Evolutionary conservation across 2,113 vertebrate species (phyloP), one percentile per base, ranked within the genome.

Genomic region (Myotis brandtii): DNA sequence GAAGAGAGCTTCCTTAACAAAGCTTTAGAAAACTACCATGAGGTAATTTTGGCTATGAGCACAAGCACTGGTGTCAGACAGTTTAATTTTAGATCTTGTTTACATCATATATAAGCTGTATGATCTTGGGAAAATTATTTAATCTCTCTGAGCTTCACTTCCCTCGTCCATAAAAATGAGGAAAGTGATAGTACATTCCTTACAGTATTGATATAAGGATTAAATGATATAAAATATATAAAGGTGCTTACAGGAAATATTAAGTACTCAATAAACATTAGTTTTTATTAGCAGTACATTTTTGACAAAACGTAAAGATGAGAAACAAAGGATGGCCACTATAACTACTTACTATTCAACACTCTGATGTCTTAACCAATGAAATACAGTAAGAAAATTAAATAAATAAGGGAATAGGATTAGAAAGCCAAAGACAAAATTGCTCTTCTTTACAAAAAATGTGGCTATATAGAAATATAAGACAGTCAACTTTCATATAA

Each of bases 331-430:
- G 16, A 89, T 59, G 50, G 37, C 16, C 70, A 94, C 20, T 72
- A 48, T 82, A 46, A 54, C 37, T 13, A 77, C 12, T 81, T 93
- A 76, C 16, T 80, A 46, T 54, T 73, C n/a, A 90, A 76, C 30
- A 89, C 6, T 20, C 11, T 70, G 23, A 80, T 87, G 50, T 56
- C 32, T 25, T 86, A 86, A 88, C 56, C 40, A 90, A 73, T 87
- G 25, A 6, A 87, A 40, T 76, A 75, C 37, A 32, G 5, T 30
- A 64, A 56, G 32, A 90, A 86, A 95, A 59, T 88, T 67, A 86
- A 85, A 85, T 54, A 27, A 85, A 86, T 56, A 30, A 93, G 32
- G 77, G 21, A 95, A 70, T 84, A 86, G 52, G 37, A 93, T 81
- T 86, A 64, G 77, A 87, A 87, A 91, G 54, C 10, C 75, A 90